Percentiles rank a stretch among this genome's conserved stretches.
These are phyloP conservation scores for Heliothis virescens DNA, from an alignment of 1,140 invertebrate genomes.

Conservation along the genomic window DNA sequence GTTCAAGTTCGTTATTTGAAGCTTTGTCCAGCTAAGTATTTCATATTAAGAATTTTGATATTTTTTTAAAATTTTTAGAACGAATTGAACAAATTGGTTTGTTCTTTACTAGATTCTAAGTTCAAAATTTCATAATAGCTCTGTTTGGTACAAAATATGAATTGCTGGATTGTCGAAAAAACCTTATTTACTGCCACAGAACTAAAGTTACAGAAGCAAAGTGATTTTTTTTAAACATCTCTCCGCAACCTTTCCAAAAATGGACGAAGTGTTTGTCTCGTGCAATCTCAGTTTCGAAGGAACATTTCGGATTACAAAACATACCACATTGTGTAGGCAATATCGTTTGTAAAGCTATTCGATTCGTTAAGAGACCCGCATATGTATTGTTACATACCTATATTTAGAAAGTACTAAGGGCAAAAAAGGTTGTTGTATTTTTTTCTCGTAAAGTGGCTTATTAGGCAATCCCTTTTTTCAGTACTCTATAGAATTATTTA, in stretches of 20 bases:
- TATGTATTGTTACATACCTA: neutral
- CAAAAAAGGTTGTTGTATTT: slow-evolving; percentile 28
- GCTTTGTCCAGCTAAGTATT: too few relatives aligned
- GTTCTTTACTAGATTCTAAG: too few relatives aligned
- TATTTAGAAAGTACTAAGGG: slow-evolving; percentile 4
- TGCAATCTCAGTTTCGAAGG: slow-evolving; percentile 9
- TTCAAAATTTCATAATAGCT: too few relatives aligned
- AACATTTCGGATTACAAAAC: slow-evolving; percentile 20
- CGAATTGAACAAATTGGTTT: too few relatives aligned
- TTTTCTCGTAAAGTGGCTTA: slow-evolving; percentile 7
- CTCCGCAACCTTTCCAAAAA: too few relatives aligned
- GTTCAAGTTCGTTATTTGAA: too few relatives aligned
- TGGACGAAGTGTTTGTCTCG: neutral
- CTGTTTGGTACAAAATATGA: neutral
- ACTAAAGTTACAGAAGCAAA: too few relatives aligned
- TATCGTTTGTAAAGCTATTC: slow-evolving; percentile 22
- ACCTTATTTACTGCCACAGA: too few relatives aligned
- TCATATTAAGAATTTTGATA: too few relatives aligned
- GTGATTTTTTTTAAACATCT: too few relatives aligned
- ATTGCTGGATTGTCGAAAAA: too few relatives aligned
- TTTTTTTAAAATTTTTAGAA: too few relatives aligned
- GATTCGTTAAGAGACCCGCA: slow-evolving; percentile 21
- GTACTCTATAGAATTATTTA: neutral
- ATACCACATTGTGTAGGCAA: slow-evolving; percentile 8
- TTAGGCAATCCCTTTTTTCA: neutral